Conservation (phyloP, 2,113 vertebrate genomes). For the Raphicerus campestris region DNA sequence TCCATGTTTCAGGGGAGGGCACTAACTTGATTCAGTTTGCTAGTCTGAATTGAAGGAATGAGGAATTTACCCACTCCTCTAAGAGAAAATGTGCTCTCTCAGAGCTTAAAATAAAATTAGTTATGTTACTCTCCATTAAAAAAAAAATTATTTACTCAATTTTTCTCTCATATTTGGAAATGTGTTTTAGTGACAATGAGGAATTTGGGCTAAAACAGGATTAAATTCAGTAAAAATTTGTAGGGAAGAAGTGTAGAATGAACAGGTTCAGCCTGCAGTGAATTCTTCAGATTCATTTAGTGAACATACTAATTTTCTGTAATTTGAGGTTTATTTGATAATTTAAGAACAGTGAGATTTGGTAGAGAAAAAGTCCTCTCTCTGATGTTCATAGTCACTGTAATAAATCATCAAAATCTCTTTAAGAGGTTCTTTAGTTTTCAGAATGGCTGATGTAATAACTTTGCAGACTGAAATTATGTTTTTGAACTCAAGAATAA, state of each 20-base stretch:
- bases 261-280: neutral
- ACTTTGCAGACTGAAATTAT: neutral
- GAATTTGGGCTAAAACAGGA: neutral
- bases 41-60: neutral
- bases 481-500: constrained; percentile 3
- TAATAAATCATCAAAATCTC: constrained; percentile 13
- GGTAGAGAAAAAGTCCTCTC: neutral
- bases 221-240: neutral
- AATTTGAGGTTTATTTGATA: neutral
- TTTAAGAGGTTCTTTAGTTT: neutral
- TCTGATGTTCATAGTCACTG: neutral
- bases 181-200: neutral
- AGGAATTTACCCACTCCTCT: neutral
- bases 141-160: neutral
- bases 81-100: neutral
- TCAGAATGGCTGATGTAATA: neutral
- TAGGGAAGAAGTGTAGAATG: neutral
- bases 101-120: neutral
- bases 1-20: neutral
- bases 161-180: neutral
- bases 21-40: neutral
- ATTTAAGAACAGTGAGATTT: constrained; percentile 14
- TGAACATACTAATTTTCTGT: neutral
- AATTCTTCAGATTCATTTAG: neutral
- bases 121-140: neutral